A percentile compares a stretch with the other conserved stretches of the same genome.
These are phyloP conservation scores for Isurus oxyrinchus DNA, from an alignment of 2,113 vertebrate species.

Conservation along the genomic window DNA sequence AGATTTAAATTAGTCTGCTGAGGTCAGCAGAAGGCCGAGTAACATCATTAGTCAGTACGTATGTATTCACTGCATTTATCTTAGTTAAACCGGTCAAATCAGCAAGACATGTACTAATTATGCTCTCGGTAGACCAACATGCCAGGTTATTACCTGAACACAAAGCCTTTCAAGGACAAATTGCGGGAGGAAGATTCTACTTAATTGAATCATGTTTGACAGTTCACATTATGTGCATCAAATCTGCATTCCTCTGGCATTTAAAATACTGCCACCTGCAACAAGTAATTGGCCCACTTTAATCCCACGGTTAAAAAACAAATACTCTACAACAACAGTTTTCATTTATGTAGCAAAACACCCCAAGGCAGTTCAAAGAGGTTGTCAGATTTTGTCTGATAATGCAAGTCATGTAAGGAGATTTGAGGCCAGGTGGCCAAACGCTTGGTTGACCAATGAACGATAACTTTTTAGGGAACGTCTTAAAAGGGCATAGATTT, in stretches of 20 bases:
- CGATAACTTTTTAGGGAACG: background rate
- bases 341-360: background rate
- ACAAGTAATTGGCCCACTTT: background rate
- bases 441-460: background rate
- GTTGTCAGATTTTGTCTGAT: too few species aligned
- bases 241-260: background rate
- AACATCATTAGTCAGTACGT: background rate
- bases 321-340: background rate
- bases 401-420: background rate
- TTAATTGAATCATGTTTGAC: background rate
- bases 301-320: background rate
- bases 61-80: conserved; percentile 1
- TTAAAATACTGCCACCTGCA: background rate
- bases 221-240: background rate
- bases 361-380: too few species aligned
- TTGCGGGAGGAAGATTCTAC: background rate
- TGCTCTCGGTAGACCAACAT: background rate
- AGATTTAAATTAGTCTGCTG: background rate
- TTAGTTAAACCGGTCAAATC: conserved; percentile 22
- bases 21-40: background rate
- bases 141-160: background rate
- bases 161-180: background rate
- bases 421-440: background rate
- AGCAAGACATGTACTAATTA: conserved; percentile 24
- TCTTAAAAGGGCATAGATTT: background rate